Evolutionary conservation across 2,113 vertebrate species (phyloP).

Genomic region (Callopanchax toddi): DNA sequence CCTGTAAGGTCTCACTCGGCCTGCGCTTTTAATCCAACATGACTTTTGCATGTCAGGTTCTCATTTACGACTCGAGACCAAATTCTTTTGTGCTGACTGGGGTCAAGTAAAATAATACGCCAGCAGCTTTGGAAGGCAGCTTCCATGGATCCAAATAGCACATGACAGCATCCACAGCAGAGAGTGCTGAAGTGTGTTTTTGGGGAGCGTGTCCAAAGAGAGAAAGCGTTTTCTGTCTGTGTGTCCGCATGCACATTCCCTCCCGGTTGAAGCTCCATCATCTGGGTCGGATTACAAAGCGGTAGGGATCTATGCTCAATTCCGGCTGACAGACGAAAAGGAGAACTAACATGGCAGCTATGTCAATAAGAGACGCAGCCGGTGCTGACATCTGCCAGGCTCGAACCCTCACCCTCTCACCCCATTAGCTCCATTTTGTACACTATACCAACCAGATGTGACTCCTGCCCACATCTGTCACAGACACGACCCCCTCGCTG

Average conservation of each 20-base stretch:
- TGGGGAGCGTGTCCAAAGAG: slow-evolving; percentile 21
- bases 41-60: slow-evolving; percentile 66
- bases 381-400: slow-evolving; percentile 70
- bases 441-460: slow-evolving; percentile 60
- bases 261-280: slow-evolving; percentile 58
- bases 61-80: slow-evolving; percentile 49
- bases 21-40: slow-evolving; percentile 58
- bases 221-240: slow-evolving; percentile 52
- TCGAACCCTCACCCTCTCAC: slow-evolving; percentile 61
- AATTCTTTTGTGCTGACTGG: slow-evolving; percentile 51
- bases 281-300: slow-evolving; percentile 74
- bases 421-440: slow-evolving; percentile 60
- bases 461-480: slow-evolving; percentile 58
- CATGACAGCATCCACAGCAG: slow-evolving; percentile 54
- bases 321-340: slow-evolving; percentile 67
- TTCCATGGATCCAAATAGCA: slow-evolving; percentile 66
- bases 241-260: slow-evolving; percentile 35
- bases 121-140: slow-evolving; percentile 63
- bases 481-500: slow-evolving; percentile 24
- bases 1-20: slow-evolving; percentile 23
- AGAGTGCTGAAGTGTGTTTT: slow-evolving; percentile 15
- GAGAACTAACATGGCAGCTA: slow-evolving; percentile 72
- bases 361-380: slow-evolving; percentile 69
- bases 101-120: slow-evolving; percentile 76
- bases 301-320: slow-evolving; percentile 61